Base-by-base conservation (phyloP, 35 echinoderm and acorn worm genomes). In the Diadema setosum region DNA sequence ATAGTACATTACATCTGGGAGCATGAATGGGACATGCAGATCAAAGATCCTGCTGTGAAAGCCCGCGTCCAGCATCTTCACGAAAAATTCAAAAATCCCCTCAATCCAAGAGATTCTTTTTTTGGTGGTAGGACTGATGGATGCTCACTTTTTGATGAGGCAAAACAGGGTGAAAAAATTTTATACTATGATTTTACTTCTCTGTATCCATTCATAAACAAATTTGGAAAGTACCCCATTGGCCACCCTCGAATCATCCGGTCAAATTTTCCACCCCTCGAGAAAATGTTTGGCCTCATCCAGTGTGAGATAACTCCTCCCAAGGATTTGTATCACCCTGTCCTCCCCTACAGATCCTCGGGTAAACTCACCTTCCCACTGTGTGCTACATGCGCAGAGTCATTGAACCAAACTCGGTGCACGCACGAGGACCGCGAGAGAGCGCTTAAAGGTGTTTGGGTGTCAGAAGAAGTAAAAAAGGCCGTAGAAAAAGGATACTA, bases 161-260 rank as follows among this genome's bases (percentile, higher is more conserved):
- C n/a, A 9, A 52, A 52, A 52, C 9, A 52, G n/a, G 48, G 48
- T 52, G 48, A 52, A 52, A 52, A 52, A 52, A 52, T 52, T 52
- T n/a, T 52, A n/a, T 52, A 52, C 48, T 52, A 52, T n/a, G 48
- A 52, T n/a, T 52, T 52, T 52, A 52, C 48, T 11, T 11, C 9
- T 52, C 48, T 52, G 48, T 52, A 52, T 52, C 63, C 63, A 24
- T 18, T 23, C 12, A 35, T 70, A 8, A 70, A 81, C 37, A 81
- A 88, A 40, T 88, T 55, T 39, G 86, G 86, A 4, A 80, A 52
- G n/a, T 81, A 80, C 45, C 86, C 83, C 12, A 40, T 88, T 2
- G 86, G 86, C 5, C 86, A 88, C 39, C 86, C 86, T 3, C 6
- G 52, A 3, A 81, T 88, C 3, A 15, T 81, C 3, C 41, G 17